Evolutionary conservation across 53 echinoderm and acorn worm species (phyloP).

Genomic region (Henricia sp.): DNA sequence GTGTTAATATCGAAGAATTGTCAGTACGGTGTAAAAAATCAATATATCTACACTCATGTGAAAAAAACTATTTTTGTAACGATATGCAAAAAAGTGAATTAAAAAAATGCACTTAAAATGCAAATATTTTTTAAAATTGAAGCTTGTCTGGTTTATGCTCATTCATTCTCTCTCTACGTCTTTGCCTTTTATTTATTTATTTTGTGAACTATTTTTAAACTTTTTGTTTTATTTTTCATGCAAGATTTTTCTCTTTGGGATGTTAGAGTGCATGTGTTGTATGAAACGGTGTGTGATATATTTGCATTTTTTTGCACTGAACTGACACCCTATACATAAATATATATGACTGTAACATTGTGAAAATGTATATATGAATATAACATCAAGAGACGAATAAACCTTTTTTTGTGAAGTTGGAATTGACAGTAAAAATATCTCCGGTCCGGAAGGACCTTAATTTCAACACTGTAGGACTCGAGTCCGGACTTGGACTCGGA

Average conservation of each 20-base stretch:
- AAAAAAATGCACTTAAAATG: conserved; percentile 61
- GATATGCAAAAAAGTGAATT: conserved; percentile 45
- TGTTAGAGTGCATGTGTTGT: no score
- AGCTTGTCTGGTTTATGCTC: conserved; percentile 50
- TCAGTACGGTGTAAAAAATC: conserved; percentile 65
- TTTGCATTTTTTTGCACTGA: conserved; percentile 55
- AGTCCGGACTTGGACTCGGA: no score
- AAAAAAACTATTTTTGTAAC: conserved; percentile 54
- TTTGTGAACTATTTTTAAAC: not conserved
- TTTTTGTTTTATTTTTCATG: no score
- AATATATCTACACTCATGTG: conserved; percentile 51
- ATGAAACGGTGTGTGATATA: conserved; percentile 41
- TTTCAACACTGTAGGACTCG: no score
- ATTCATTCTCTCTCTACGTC: conserved; percentile 24
- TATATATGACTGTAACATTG: not conserved
- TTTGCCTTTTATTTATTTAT: not conserved
- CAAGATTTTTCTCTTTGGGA: no score
- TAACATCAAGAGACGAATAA: not conserved
- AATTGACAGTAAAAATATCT: not conserved
- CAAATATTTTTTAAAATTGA: conserved; percentile 60
- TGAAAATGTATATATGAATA: not conserved
- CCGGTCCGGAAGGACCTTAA: no score
- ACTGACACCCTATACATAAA: conserved; percentile 39
- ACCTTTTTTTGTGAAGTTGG: not conserved
- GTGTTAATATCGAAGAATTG: conserved; percentile 6